phyloP scores from a whole-genome alignment of 2,888 invertebrate genomes.

The Mythimna albipuncta region DNA sequence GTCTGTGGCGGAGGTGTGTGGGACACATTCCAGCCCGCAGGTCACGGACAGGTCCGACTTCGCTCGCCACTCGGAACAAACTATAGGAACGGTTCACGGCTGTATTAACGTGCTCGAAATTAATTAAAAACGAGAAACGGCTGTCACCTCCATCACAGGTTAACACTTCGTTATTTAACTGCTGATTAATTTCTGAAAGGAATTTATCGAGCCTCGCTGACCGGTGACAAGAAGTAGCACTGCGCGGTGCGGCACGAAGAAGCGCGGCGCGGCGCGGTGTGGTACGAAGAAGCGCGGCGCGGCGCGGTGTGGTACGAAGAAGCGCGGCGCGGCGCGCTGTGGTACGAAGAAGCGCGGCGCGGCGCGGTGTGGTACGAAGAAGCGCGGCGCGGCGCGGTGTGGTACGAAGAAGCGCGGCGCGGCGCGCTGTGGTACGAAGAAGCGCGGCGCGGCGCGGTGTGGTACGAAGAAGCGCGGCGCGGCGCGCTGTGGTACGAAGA shows the following conservation, averaged over 20 bases:
- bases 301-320: neutral
- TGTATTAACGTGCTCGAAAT: slow-evolving; percentile 17
- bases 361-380: neutral
- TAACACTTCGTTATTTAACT: slow-evolving; percentile 18
- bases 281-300: too few relatives aligned
- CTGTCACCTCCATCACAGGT: neutral
- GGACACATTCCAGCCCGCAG: neutral
- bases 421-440: neutral
- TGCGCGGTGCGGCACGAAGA: neutral
- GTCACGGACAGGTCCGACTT: neutral
- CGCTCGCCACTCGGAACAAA: slow-evolving; percentile 7
- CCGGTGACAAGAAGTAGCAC: neutral
- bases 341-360: too few relatives aligned
- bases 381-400: too few relatives aligned
- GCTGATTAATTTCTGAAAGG: slow-evolving; percentile 10
- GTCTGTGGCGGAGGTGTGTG: neutral
- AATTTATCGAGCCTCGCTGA: neutral
- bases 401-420: too few relatives aligned
- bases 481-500: neutral
- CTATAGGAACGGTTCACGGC: slow-evolving; percentile 6
- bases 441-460: too few relatives aligned
- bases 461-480: too few relatives aligned
- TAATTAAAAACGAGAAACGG: slow-evolving; percentile 29
- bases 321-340: too few relatives aligned
- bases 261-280: too few relatives aligned